Evolutionary conservation across 2,888 invertebrate species (phyloP).

Genomic region (Entomobrya proxima): DNA sequence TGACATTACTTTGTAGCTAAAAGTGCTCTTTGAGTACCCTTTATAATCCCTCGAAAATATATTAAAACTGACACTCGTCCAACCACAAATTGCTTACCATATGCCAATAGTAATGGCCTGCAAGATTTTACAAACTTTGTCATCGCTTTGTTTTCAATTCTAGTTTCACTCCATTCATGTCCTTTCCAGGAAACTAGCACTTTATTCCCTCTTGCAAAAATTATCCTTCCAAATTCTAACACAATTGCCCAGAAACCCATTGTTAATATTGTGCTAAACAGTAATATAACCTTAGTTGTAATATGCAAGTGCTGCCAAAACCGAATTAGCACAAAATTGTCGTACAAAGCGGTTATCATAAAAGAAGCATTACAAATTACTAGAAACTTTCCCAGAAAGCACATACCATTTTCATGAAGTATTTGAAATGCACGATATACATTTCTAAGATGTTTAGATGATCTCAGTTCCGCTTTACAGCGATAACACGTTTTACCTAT

Average conservation of each 20-base stretch:
- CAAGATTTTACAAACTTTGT: neutral
- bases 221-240: neutral
- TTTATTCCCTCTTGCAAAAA: neutral
- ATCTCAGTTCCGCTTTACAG: neutral
- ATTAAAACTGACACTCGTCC: neutral
- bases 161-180: neutral
- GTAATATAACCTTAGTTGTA: neutral
- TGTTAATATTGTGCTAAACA: neutral
- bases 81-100: constrained; percentile 3
- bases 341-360: neutral
- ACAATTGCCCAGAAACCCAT: neutral
- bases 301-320: neutral
- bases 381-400: neutral
- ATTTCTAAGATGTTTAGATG: neutral
- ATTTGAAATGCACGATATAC: constrained; percentile 29
- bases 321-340: constrained; percentile 13
- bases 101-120: neutral
- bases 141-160: neutral
- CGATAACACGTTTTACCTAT: neutral
- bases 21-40: neutral
- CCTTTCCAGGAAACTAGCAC: constrained; percentile 12
- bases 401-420: neutral
- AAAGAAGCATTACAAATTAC: neutral
- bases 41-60: neutral
- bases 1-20: neutral